These are phyloP conservation scores for Bombyx mandarina DNA, from an alignment of 1,140 invertebrate genomes.

Conservation along the genomic window DNA sequence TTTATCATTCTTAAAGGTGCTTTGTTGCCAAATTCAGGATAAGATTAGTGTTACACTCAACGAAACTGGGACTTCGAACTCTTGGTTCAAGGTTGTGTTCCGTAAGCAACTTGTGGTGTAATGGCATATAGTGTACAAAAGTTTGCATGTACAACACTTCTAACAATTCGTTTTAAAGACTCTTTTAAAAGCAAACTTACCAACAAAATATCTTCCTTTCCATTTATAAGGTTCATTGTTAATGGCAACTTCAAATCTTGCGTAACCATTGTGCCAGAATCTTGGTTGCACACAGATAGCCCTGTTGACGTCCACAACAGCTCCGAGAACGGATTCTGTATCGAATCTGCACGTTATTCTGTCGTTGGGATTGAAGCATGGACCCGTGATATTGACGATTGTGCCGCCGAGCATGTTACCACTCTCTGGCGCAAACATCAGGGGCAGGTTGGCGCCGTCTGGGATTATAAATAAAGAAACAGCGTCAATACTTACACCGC, in stretches of 20 bases:
- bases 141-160: too few relatives aligned
- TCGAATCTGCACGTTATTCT: slow-evolving; percentile 86
- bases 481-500: background rate
- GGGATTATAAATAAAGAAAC: slow-evolving; percentile 3
- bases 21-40: too few relatives aligned
- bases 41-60: too few relatives aligned
- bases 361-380: slow-evolving; percentile 80
- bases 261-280: slow-evolving; percentile 91
- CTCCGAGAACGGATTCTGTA: slow-evolving; percentile 80
- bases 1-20: too few relatives aligned
- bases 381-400: slow-evolving; percentile 94
- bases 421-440: slow-evolving; percentile 93
- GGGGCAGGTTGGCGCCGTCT: slow-evolving; percentile 84
- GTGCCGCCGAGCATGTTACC: slow-evolving; percentile 96
- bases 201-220: slow-evolving; percentile 93
- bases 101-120: too few relatives aligned
- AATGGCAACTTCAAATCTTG: slow-evolving; percentile 89
- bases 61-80: too few relatives aligned
- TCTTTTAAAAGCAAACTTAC: slow-evolving; percentile 67
- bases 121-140: too few relatives aligned
- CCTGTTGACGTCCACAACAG: slow-evolving; percentile 82
- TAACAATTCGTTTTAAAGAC: too few relatives aligned
- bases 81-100: too few relatives aligned
- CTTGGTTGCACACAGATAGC: slow-evolving; percentile 91
- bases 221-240: slow-evolving; percentile 88